phyloP scores from a whole-genome alignment of 2,797 vertebrate species.

The Rhinophrynus dorsalis region DNA sequence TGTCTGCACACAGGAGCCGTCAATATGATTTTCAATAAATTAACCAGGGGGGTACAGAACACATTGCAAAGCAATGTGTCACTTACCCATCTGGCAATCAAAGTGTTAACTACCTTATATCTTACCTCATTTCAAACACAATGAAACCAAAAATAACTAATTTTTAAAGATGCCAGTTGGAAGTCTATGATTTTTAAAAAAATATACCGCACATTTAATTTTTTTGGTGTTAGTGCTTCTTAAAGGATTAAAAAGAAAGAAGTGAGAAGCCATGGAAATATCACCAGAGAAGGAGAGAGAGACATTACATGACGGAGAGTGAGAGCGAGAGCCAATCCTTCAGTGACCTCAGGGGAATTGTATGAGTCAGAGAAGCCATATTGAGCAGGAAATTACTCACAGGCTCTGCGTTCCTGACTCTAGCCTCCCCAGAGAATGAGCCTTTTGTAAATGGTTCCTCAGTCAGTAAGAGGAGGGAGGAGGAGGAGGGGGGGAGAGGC shows the following conservation, averaged over 20 bases:
- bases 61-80: too few species aligned
- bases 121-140: too few species aligned
- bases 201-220: too few species aligned
- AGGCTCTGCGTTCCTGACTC: slow-evolving; percentile 79
- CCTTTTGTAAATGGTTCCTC: slow-evolving; percentile 84
- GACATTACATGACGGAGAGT: slow-evolving; percentile 47
- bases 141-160: too few species aligned
- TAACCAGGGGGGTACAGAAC: too few species aligned
- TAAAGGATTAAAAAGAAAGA: neutral
- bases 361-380: slow-evolving; percentile 97
- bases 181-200: too few species aligned
- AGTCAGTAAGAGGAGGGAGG: slow-evolving; percentile 73
- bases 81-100: too few species aligned
- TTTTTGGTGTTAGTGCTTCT: too few species aligned
- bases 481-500: slow-evolving; percentile 45
- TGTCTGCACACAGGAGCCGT: too few species aligned
- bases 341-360: slow-evolving; percentile 82
- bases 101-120: too few species aligned
- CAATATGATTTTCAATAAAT: too few species aligned
- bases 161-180: too few species aligned
- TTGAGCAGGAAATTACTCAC: slow-evolving; percentile 99
- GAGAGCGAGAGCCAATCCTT: slow-evolving; percentile 72
- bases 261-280: neutral
- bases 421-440: slow-evolving; percentile 75
- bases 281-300: slow-evolving; percentile 27